Percentiles rank a stretch among this genome's conserved stretches.
Conservation (phyloP, 2,888 invertebrate species). For the Agrilus mali region DNA sequence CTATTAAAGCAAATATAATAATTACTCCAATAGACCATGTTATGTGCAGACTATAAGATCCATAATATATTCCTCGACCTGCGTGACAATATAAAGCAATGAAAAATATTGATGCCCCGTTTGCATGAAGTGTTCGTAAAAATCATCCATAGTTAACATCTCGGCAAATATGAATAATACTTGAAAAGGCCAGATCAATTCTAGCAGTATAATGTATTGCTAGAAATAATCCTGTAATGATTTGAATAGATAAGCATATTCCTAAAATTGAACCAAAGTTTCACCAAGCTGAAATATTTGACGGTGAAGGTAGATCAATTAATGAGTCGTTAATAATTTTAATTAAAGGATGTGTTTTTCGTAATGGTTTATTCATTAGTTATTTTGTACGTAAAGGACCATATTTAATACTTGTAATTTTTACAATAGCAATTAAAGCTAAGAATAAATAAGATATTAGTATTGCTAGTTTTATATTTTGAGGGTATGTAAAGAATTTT, state of each 20-base stretch:
- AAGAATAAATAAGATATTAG: conserved; percentile 48
- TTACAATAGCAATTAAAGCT: conserved; percentile 43
- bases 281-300: conserved; percentile 52
- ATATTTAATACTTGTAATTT: conserved; percentile 44
- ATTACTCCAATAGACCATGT: conserved; percentile 54
- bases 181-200: conserved; percentile 50
- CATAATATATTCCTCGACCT: conserved; percentile 49
- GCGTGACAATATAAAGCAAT: conserved; percentile 56
- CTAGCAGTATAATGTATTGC: conserved; percentile 57
- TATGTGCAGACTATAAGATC: conserved; percentile 33
- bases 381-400: conserved; percentile 36
- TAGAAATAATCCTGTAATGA: conserved; percentile 54
- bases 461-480: conserved; percentile 37
- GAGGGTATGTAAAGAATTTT: conserved; percentile 43
- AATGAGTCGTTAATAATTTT: conserved; percentile 47
- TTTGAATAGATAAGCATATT: conserved; percentile 51
- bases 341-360: conserved; percentile 37
- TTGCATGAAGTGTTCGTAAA: conserved; percentile 52
- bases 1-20: conserved; percentile 55
- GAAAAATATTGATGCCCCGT: conserved; percentile 62
- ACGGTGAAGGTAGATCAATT: conserved; percentile 46
- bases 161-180: conserved; percentile 55
- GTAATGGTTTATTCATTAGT: conserved; percentile 39
- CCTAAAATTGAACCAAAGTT: conserved; percentile 57
- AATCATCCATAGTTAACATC: conserved; percentile 59